Evolutionary conservation across 2,888 invertebrate genomes (phyloP).

Genomic region (Petrolisthes cinctipes): DNA sequence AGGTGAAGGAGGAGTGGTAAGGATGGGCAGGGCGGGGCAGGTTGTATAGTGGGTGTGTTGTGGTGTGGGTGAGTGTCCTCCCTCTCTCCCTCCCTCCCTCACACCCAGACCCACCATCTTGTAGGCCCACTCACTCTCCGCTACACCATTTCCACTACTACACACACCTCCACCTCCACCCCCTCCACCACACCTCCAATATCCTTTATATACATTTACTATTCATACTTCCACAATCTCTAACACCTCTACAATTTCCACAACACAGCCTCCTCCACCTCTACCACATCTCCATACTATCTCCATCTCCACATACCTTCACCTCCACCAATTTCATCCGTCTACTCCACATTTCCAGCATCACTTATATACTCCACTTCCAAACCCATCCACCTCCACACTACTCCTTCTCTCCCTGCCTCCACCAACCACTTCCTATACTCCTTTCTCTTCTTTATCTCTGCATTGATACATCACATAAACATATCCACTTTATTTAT

Average conservation of each 20-base stretch:
- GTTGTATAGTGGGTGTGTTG: background rate
- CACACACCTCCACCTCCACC: conserved; percentile 1
- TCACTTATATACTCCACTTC: too few relatives aligned
- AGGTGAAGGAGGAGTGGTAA: background rate
- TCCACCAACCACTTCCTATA: too few relatives aligned
- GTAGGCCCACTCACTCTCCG: conserved; percentile 44
- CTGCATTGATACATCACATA: too few relatives aligned
- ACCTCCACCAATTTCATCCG: too few relatives aligned
- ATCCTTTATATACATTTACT: background rate
- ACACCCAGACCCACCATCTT: conserved; percentile 44
- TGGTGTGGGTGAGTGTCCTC: conserved; percentile 6
- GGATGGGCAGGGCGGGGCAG: conserved; percentile 31
- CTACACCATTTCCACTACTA: conserved; percentile 1
- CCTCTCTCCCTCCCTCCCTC: conserved; percentile 35
- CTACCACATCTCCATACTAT: too few relatives aligned
- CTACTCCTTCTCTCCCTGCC: too few relatives aligned
- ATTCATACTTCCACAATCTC: background rate
- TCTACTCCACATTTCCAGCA: too few relatives aligned
- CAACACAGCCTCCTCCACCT: too few relatives aligned
- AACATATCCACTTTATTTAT: too few relatives aligned
- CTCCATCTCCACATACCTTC: too few relatives aligned
- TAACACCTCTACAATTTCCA: background rate
- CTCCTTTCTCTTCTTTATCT: too few relatives aligned
- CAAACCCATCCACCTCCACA: too few relatives aligned
- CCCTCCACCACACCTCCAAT: background rate